Conservation (phyloP, 2,113 vertebrate genomes). For the Cyrtonyx montezumae region DNA sequence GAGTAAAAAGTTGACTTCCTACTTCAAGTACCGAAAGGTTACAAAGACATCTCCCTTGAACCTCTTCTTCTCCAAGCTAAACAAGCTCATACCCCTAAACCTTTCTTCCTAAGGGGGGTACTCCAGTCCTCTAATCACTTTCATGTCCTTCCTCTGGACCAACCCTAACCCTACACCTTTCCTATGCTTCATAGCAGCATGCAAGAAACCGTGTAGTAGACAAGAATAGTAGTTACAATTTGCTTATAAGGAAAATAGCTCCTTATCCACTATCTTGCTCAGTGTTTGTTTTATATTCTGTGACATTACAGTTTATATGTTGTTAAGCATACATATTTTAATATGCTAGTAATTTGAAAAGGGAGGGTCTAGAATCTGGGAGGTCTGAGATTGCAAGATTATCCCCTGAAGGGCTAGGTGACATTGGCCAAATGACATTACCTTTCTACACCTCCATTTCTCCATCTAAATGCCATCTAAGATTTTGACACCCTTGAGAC, state of each 20-base stretch:
- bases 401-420: rapidly evolving
- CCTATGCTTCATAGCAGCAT: neutral
- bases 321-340: neutral
- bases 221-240: neutral
- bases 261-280: neutral
- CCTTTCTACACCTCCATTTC: neutral
- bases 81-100: neutral
- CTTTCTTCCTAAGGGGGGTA: neutral
- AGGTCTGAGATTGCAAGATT: neutral
- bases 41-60: neutral
- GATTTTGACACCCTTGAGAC: rapidly evolving
- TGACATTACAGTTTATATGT: neutral
- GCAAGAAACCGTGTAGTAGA: neutral
- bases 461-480: neutral
- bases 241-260: neutral
- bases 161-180: neutral
- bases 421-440: neutral
- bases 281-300: neutral
- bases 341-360: neutral
- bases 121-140: too few relatives aligned
- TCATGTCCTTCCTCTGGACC: neutral
- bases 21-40: neutral
- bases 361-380: neutral
- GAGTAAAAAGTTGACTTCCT: neutral
- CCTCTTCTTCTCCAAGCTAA: neutral